A percentile compares a stretch with the other conserved stretches of the same genome.
Evolutionary conservation across 2,797 vertebrate genomes (phyloP).

Genomic region (Balearica regulorum): DNA sequence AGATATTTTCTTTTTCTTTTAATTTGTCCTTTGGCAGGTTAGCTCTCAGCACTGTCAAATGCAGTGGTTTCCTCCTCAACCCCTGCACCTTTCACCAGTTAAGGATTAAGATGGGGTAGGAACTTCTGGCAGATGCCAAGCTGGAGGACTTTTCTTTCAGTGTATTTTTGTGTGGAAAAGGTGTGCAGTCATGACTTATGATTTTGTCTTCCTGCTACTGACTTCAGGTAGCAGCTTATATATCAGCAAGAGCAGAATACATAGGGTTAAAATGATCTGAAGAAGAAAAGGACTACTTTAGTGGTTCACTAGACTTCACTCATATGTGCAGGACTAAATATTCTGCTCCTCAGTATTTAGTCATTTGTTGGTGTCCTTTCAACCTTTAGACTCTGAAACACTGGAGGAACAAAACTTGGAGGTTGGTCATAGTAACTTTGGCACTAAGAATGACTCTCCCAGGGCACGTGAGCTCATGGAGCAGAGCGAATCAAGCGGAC

Average conservation of each 20-base stretch:
- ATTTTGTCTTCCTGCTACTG: not conserved
- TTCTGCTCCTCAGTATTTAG: not conserved
- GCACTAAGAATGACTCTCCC: not conserved
- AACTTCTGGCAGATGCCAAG: not conserved
- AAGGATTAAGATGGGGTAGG: not conserved
- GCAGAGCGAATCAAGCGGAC: not conserved
- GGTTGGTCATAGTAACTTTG: not conserved
- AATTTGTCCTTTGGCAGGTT: not conserved
- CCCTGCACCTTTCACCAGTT: not conserved
- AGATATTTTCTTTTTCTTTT: not conserved
- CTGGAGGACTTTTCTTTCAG: not conserved
- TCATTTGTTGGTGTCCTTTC: not conserved
- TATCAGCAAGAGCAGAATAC: not conserved
- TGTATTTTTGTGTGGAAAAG: not conserved
- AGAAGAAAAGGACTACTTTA: not conserved
- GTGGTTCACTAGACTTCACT: not conserved
- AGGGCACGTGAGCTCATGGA: not conserved
- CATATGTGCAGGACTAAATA: not conserved
- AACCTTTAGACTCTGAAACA: not conserved
- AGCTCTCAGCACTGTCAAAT: not conserved
- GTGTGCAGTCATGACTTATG: not conserved
- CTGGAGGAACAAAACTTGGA: not conserved
- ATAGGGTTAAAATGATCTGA: not conserved
- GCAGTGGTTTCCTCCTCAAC: not conserved
- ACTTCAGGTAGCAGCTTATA: not conserved